These are phyloP conservation scores for Venustaconcha ellipsiformis DNA, from an alignment of 1,140 invertebrate genomes.

Conservation along the genomic window DNA sequence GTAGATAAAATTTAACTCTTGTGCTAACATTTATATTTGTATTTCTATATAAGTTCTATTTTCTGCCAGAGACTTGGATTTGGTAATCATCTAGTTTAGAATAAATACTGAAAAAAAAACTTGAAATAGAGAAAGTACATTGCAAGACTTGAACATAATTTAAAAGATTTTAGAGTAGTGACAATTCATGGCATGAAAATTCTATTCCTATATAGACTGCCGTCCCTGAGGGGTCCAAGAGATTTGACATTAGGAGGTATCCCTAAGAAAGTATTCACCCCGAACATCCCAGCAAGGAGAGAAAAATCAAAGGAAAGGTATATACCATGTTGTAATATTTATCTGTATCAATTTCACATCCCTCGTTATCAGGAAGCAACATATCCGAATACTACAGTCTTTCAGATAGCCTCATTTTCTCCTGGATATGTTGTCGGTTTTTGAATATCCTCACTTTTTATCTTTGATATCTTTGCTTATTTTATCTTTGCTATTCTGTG, in stretches of 20 bases:
- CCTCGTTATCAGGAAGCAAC: too few relatives aligned
- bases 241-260: conserved; percentile 64
- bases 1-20: too few relatives aligned
- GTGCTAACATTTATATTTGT: too few relatives aligned
- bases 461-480: too few relatives aligned
- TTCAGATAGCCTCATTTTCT: too few relatives aligned
- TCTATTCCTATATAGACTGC: conserved; percentile 40
- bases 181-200: background rate
- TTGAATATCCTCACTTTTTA: too few relatives aligned
- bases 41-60: too few relatives aligned
- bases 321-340: conserved; percentile 3
- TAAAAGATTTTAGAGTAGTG: background rate
- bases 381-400: too few relatives aligned
- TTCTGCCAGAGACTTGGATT: background rate
- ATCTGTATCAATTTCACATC: background rate
- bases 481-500: too few relatives aligned
- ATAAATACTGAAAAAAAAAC: background rate
- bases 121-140: background rate
- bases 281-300: conserved; percentile 58
- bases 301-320: conserved; percentile 50
- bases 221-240: conserved; percentile 58
- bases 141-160: background rate
- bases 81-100: background rate
- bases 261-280: conserved; percentile 62
- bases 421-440: too few relatives aligned